Evolutionary conservation across 2,113 vertebrate species (phyloP).

Genomic region (Hirundichthys speculiger): DNA sequence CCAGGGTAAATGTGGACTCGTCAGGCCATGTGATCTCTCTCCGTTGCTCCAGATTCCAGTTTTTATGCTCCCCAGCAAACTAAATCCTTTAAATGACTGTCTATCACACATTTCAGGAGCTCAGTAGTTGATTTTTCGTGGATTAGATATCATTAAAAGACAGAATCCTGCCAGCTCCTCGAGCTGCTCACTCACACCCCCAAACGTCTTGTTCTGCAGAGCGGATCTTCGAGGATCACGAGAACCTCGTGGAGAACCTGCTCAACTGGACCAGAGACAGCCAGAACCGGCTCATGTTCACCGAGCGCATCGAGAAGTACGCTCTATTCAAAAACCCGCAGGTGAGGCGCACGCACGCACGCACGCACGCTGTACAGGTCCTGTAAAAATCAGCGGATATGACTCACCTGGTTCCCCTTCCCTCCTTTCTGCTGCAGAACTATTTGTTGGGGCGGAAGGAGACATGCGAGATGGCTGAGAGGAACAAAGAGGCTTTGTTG

Average conservation of each 20-base stretch:
- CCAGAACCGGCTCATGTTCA: slow-evolving; percentile 96
- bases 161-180: too few relatives aligned
- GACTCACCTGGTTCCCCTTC: neutral
- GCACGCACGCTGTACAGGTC: neutral
- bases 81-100: too few relatives aligned
- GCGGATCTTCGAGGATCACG: slow-evolving; percentile 97
- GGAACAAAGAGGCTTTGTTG: slow-evolving; percentile 96
- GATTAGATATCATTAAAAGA: too few relatives aligned
- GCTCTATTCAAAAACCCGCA: slow-evolving; percentile 98
- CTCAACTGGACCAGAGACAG: slow-evolving; percentile 98
- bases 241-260: slow-evolving; percentile 98
- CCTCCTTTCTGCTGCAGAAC: slow-evolving; percentile 81
- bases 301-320: slow-evolving; percentile 96
- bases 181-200: too few relatives aligned
- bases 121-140: too few relatives aligned
- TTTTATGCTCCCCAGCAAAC: too few relatives aligned
- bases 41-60: too few relatives aligned
- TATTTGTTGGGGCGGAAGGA: slow-evolving; percentile 96
- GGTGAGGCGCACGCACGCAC: slow-evolving; percentile 68
- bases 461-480: slow-evolving; percentile 95
- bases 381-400: neutral
- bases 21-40: too few relatives aligned
- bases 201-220: slow-evolving; percentile 75
- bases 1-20: too few relatives aligned
- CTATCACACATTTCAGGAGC: too few relatives aligned